A percentile compares a stretch with the other conserved stretches of the same genome.
These are phyloP conservation scores for Dryas iulia DNA, from an alignment of 1,140 invertebrate species.

Conservation along the genomic window DNA sequence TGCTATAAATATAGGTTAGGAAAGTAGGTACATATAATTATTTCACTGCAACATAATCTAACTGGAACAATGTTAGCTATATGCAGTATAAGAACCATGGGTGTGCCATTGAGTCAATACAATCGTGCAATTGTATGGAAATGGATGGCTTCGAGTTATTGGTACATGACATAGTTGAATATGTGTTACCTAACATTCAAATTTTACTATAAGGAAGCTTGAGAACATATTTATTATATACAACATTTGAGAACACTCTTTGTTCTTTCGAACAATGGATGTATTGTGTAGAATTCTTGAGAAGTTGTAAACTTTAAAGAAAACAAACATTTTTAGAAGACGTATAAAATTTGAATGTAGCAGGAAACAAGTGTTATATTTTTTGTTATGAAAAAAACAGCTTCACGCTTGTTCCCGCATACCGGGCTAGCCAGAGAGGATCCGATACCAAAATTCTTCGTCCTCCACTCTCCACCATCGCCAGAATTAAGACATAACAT, in stretches of 20 bases:
- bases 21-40: not conserved
- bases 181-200: constrained; percentile 14
- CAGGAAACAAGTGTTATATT: no score
- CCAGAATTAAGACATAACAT: no score
- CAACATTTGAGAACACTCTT: not conserved
- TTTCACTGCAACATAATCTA: not conserved
- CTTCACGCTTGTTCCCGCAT: no score
- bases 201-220: not conserved
- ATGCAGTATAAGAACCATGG: constrained; percentile 8
- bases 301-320: not conserved
- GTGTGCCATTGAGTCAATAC: not conserved
- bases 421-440: no score
- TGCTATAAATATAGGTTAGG: not conserved
- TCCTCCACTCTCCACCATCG: no score
- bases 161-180: not conserved
- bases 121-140: constrained; percentile 24
- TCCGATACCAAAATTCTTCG: no score
- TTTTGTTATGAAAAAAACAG: no score
- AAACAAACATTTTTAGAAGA: no score
- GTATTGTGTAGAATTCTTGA: not conserved
- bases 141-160: constrained; percentile 15
- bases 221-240: not conserved
- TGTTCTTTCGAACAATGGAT: not conserved
- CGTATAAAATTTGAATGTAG: no score
- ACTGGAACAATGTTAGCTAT: constrained; percentile 4